phyloP scores from a whole-genome alignment of 2,888 invertebrate genomes.

The Cetonia aurata region DNA sequence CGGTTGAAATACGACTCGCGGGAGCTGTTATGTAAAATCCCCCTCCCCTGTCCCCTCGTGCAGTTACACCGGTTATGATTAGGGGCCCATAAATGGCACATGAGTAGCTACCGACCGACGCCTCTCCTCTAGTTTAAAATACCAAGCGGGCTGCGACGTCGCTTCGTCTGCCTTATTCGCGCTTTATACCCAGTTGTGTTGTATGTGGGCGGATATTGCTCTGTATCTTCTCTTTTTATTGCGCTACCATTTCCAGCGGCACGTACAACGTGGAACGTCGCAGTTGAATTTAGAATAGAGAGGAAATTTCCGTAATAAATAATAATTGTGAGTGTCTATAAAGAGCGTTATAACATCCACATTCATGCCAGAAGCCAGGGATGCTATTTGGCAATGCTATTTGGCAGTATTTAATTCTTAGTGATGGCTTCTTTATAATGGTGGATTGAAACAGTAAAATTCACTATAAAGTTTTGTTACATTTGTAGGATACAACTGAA shows the following conservation, averaged over 20 bases:
- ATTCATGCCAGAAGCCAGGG: too few relatives aligned
- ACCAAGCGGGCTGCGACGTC: slow-evolving; percentile 1
- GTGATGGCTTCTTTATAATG: too few relatives aligned
- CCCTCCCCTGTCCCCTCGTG: slow-evolving; percentile 53
- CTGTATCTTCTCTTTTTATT: slow-evolving; percentile 23
- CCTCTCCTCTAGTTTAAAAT: slow-evolving; percentile 9
- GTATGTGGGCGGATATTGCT: slow-evolving; percentile 8
- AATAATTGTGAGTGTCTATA: neutral
- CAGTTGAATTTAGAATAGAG: neutral
- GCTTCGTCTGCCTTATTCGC: neutral
- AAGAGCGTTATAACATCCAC: too few relatives aligned
- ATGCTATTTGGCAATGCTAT: too few relatives aligned
- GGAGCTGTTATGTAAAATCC: slow-evolving; percentile 67
- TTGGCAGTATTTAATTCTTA: too few relatives aligned
- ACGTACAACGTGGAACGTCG: too few relatives aligned
- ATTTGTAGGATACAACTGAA: too few relatives aligned
- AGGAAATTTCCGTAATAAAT: slow-evolving; percentile 3
- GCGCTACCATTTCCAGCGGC: neutral
- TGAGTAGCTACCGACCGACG: slow-evolving; percentile 45
- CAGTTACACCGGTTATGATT: slow-evolving; percentile 62
- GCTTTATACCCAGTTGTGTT: too few relatives aligned
- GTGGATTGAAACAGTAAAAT: too few relatives aligned
- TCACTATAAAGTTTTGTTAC: too few relatives aligned
- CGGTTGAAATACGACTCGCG: slow-evolving; percentile 61
- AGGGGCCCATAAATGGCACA: slow-evolving; percentile 60